Evolutionary conservation across 2,113 vertebrate genomes (phyloP), one percentile per base, ranked within the genome.

Genomic region (Mesembrinibis cayennensis): DNA sequence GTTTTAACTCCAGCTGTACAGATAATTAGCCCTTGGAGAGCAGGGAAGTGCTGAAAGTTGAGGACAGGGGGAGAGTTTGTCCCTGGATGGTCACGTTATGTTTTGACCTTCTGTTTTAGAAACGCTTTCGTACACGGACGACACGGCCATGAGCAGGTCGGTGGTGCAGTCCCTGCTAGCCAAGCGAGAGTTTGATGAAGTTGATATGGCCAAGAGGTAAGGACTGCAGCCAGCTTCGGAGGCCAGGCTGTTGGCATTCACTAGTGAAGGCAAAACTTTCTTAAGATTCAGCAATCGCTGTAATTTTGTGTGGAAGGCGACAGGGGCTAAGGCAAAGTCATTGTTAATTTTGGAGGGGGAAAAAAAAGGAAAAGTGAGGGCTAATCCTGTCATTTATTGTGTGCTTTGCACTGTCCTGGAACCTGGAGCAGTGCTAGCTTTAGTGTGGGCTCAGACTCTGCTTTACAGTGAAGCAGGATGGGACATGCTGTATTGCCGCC

Each of bases 71-170:
- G 36, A 58, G n/a, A 16, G 53, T 29, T 23, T 82, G 30, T 22
- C 16, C 38, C 32, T 67, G 71, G 25, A 7, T 22, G 63, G 20
- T 58, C 29, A 40, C 4, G 3, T 47, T n/a, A 4, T 49, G 19
- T 23, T 87, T 55, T 81, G 90, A 58, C 73, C 32, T 97, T 76
- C 62, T 70, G 1, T 97, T 66, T 27, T 85, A 99, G 99, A 98
- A 59, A 98, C 98, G 5, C 96, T 99, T 50, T 98, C 97, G 10
- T 99, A 99, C 98, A 99, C 99, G 17, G 99, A 99, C 0, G 99
- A 99, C 98, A 99, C 99, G 0, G 99, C 99, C 42, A 99, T 99
- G 99, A 98, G 99, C 32, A 98, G 99, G 77, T 99, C 99, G n/a
- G 97, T 99, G 94, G 98, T 99, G 96, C 98, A 98, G 93, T 99